These are phyloP conservation scores for Beroe ovata DNA, from an alignment of 37 sponge, comb jelly and placozoan species.

Conservation along the genomic window DNA sequence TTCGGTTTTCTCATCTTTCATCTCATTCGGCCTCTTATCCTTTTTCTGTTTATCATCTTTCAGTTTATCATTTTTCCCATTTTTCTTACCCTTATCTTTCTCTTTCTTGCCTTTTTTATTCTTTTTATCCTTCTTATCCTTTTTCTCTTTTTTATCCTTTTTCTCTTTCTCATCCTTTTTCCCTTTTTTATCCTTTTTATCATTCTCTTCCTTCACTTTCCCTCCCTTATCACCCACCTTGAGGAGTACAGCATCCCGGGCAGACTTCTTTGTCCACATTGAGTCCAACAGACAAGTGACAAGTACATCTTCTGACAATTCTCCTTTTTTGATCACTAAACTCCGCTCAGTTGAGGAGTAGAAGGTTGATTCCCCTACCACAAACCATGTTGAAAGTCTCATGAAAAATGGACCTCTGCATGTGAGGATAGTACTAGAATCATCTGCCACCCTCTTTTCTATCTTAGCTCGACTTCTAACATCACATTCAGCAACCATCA, in stretches of 20 bases:
- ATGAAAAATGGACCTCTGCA: neutral
- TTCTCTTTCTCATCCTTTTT: neutral
- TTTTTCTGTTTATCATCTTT: neutral
- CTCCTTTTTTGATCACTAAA: neutral
- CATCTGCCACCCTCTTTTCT: neutral
- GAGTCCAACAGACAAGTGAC: slow-evolving; percentile 1
- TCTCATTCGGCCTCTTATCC: neutral
- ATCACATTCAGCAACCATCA: neutral
- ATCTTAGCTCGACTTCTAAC: neutral
- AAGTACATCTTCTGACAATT: neutral
- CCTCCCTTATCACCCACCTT: slow-evolving; percentile 3
- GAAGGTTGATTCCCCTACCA: neutral
- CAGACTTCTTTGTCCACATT: neutral
- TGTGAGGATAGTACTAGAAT: neutral
- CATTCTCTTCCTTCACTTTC: slow-evolving; percentile 1
- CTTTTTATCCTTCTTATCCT: neutral
- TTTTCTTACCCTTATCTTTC: neutral
- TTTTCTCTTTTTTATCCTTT: neutral
- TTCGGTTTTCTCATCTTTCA: neutral
- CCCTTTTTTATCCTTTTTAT: neutral
- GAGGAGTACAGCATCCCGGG: neutral
- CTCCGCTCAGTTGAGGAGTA: neutral
- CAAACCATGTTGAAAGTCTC: slow-evolving; percentile 18
- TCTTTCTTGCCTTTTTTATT: neutral
- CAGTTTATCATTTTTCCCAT: too few relatives aligned